phyloP scores from a whole-genome alignment of 2,797 vertebrate genomes.

The Cryptoblepharus egeriae region DNA sequence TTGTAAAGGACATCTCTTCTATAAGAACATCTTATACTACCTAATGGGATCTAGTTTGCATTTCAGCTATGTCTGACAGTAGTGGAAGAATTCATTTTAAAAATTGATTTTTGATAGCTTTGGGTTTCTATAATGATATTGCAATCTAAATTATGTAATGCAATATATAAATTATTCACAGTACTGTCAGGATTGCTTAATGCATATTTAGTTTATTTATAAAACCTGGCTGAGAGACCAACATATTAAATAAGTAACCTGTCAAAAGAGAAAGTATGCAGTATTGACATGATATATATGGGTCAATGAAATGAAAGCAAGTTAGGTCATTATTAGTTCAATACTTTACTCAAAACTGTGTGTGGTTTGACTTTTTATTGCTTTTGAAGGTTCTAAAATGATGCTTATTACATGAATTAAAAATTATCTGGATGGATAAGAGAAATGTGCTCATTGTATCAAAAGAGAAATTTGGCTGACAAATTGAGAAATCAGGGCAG shows the following conservation, averaged over 20 bases:
- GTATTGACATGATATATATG: constrained; percentile 35
- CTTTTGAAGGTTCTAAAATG: constrained; percentile 1
- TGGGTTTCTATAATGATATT: constrained; percentile 58
- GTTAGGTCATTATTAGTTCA: constrained; percentile 29
- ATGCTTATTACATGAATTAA: background rate
- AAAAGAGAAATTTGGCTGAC: background rate
- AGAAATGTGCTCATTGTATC: background rate
- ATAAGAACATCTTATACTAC: constrained; percentile 13
- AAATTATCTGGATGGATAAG: background rate
- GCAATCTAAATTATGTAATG: constrained; percentile 50
- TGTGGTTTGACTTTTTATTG: constrained; percentile 17
- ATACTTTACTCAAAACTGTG: background rate
- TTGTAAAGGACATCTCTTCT: constrained; percentile 14
- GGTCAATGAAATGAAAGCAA: constrained; percentile 43
- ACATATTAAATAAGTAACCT: constrained; percentile 53
- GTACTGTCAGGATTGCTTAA: constrained; percentile 52
- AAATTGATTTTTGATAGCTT: constrained; percentile 52
- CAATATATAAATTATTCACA: constrained; percentile 57
- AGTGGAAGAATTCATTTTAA: constrained; percentile 53
- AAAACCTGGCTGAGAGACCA: constrained; percentile 43
- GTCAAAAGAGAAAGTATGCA: constrained; percentile 27
- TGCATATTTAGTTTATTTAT: constrained; percentile 58
- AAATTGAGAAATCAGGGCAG: background rate
- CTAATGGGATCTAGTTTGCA: constrained; percentile 19
- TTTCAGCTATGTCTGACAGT: constrained; percentile 17